A percentile compares a stretch with the other conserved stretches of the same genome.
Conservation (phyloP, 2,113 vertebrate genomes). For the Thunnus maccoyii region DNA sequence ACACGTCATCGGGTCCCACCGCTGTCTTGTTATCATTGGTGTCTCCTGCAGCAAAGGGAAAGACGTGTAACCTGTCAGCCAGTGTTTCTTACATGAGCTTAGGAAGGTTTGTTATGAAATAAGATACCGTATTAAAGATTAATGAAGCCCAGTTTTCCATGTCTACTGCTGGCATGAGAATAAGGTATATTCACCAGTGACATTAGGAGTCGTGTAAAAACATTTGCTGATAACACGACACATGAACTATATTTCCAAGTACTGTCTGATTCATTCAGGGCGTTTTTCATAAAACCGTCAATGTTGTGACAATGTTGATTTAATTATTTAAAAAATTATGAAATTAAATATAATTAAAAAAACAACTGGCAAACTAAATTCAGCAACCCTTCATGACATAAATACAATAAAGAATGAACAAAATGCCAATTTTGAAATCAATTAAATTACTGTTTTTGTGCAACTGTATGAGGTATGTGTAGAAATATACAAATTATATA, state of each 20-base stretch:
- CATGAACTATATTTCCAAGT: neutral
- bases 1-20: slow-evolving; percentile 81
- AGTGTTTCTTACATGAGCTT: neutral
- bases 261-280: neutral
- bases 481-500: neutral
- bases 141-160: neutral
- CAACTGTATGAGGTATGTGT: neutral
- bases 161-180: neutral
- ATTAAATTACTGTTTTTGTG: neutral
- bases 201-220: neutral
- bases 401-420: too few species aligned
- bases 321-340: neutral
- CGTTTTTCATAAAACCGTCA: too few species aligned
- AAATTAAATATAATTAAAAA: too few species aligned
- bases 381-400: too few species aligned
- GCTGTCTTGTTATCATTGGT: slow-evolving; percentile 86
- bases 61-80: slow-evolving; percentile 25
- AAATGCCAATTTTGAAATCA: too few species aligned
- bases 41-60: slow-evolving; percentile 76
- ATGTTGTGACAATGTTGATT: neutral
- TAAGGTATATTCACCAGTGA: neutral
- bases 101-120: neutral
- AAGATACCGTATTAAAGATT: neutral
- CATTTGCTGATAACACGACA: too few species aligned
- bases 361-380: too few species aligned